These are phyloP conservation scores for Pica pica DNA, from an alignment of 2,113 vertebrate species.

Conservation along the genomic window DNA sequence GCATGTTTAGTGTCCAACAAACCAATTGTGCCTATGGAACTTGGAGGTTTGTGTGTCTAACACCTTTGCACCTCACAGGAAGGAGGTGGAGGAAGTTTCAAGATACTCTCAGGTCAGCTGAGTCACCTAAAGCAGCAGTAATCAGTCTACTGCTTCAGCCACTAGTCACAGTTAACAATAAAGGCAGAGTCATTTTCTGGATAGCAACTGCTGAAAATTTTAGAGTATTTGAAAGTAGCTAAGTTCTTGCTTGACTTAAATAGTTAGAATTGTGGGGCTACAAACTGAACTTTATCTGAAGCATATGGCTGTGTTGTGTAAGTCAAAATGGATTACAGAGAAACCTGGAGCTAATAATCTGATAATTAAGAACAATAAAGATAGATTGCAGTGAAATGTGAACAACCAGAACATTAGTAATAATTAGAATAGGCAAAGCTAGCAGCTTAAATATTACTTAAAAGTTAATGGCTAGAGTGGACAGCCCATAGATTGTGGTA, in stretches of 20 bases:
- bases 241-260: neutral
- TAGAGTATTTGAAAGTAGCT: neutral
- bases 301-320: neutral
- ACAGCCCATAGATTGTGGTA: neutral
- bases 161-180: neutral
- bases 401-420: neutral
- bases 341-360: neutral
- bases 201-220: neutral
- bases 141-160: neutral
- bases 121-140: neutral
- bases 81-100: neutral
- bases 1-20: neutral
- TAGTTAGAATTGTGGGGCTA: neutral
- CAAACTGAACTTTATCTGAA: neutral
- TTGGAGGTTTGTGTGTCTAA: neutral
- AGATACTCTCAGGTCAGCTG: neutral
- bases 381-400: neutral
- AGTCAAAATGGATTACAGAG: neutral
- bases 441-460: neutral
- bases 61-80: neutral
- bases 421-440: neutral
- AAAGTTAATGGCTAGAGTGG: neutral
- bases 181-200: neutral
- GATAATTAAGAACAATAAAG: neutral
- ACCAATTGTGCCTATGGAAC: neutral